phyloP scores from a whole-genome alignment of 2,113 vertebrate genomes.

The Erythrocercus mccallii region DNA sequence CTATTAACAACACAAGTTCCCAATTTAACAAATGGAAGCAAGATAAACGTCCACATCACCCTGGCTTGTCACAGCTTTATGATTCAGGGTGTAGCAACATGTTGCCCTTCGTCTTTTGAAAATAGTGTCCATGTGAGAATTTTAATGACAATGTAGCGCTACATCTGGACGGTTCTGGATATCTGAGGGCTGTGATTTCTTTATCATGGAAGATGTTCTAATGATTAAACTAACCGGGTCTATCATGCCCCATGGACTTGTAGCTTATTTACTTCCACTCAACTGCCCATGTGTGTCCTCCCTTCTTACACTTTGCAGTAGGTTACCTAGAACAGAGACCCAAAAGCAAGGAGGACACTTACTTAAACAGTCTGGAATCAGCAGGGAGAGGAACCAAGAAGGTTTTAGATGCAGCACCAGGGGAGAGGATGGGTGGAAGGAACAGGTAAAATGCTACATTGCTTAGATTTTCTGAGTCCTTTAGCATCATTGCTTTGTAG shows the following conservation, averaged over 20 bases:
- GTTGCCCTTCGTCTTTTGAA: conserved; percentile 19
- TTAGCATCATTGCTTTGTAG: neutral
- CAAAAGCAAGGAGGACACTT: neutral
- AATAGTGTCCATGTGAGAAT: neutral
- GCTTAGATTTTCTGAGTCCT: neutral
- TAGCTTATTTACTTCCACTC: neutral
- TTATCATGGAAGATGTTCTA: neutral
- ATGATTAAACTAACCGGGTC: neutral
- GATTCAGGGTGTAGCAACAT: neutral
- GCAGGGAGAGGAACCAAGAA: neutral
- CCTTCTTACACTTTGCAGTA: neutral
- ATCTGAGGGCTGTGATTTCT: neutral
- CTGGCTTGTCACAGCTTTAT: conserved; percentile 23
- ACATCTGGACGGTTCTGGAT: neutral
- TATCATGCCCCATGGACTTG: neutral
- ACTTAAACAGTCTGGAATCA: neutral
- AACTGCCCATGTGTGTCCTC: neutral
- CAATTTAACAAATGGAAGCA: conserved; percentile 37
- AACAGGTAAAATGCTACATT: neutral
- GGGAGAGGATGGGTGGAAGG: neutral
- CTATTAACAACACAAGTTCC: conserved; percentile 21
- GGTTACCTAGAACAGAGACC: neutral
- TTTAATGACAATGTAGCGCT: conserved; percentile 31
- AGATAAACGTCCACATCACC: conserved; percentile 7
- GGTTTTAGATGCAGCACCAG: neutral